A percentile compares a stretch with the other conserved stretches of the same genome.
Conservation (phyloP, 2,888 invertebrate genomes). For the Erebia palarica region DNA sequence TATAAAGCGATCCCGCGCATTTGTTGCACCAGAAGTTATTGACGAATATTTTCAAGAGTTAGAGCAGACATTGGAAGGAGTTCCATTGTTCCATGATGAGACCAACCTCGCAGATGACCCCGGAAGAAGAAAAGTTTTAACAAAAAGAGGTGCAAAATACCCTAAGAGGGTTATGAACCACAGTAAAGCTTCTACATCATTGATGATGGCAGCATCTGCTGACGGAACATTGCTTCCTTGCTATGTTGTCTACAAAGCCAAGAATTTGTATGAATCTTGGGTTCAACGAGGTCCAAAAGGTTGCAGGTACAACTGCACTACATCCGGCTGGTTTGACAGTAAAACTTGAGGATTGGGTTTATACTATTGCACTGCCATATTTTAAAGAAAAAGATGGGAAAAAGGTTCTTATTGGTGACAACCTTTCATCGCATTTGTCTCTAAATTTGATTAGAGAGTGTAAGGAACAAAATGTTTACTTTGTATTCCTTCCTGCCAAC, state of each 20-base stretch:
- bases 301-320: slow-evolving; percentile 17
- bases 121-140: slow-evolving; percentile 43
- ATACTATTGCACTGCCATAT: slow-evolving; percentile 27
- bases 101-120: slow-evolving; percentile 42
- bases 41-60: slow-evolving; percentile 15
- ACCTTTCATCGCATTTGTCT: slow-evolving; percentile 40
- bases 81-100: slow-evolving; percentile 35
- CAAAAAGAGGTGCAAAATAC: slow-evolving; percentile 52
- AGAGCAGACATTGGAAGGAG: slow-evolving; percentile 32
- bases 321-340: slow-evolving; percentile 21
- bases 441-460: slow-evolving; percentile 39
- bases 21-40: slow-evolving; percentile 29
- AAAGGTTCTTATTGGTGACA: slow-evolving; percentile 39
- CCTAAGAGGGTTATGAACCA: slow-evolving; percentile 53
- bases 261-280: slow-evolving; percentile 25
- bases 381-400: slow-evolving; percentile 21
- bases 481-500: slow-evolving; percentile 46
- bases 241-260: slow-evolving; percentile 45
- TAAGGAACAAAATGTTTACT: slow-evolving; percentile 44
- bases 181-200: slow-evolving; percentile 14
- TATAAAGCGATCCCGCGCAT: slow-evolving; percentile 34
- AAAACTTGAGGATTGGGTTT: slow-evolving; percentile 20
- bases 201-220: slow-evolving; percentile 27
- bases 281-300: slow-evolving; percentile 24
- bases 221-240: slow-evolving; percentile 48